These are phyloP conservation scores for Arbacia lixula DNA, from an alignment of 53 echinoderm and acorn worm genomes.

Conservation along the genomic window DNA sequence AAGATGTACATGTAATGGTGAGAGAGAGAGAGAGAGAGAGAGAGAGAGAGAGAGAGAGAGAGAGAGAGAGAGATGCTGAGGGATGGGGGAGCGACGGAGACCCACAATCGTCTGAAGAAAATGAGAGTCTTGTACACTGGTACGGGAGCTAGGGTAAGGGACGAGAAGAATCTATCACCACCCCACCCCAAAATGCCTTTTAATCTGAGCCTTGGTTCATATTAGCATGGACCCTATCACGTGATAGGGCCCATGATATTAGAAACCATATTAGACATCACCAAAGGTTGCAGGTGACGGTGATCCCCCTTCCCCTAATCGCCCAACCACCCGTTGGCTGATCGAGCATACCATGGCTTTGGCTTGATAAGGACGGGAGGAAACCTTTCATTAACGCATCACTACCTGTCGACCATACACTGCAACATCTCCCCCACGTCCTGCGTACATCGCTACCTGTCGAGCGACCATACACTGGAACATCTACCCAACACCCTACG, in stretches of 20 bases:
- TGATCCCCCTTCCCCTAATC: too few relatives aligned
- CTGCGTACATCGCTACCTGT: background rate
- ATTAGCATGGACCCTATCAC: too few relatives aligned
- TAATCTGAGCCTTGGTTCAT: too few relatives aligned
- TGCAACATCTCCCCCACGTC: too few relatives aligned
- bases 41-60: background rate
- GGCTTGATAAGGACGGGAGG: conserved; percentile 34
- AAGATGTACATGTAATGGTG: background rate
- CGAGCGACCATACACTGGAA: background rate
- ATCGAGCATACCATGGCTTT: conserved; percentile 38
- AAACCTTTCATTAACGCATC: conserved; percentile 34
- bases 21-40: conserved; percentile 3
- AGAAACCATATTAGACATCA: too few relatives aligned
- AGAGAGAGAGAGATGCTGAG: background rate
- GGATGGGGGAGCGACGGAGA: background rate
- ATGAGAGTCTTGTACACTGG: too few relatives aligned
- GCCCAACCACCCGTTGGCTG: conserved; percentile 14
- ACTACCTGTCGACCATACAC: conserved; percentile 28
- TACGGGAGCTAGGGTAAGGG: background rate
- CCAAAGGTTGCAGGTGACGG: too few relatives aligned
- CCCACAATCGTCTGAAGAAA: too few relatives aligned
- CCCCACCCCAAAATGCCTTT: background rate
- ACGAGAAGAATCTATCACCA: background rate
- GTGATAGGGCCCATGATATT: too few relatives aligned
- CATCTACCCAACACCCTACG: too few relatives aligned